Conservation (phyloP, 2,888 invertebrate species). For the Plebejus melissa region DNA sequence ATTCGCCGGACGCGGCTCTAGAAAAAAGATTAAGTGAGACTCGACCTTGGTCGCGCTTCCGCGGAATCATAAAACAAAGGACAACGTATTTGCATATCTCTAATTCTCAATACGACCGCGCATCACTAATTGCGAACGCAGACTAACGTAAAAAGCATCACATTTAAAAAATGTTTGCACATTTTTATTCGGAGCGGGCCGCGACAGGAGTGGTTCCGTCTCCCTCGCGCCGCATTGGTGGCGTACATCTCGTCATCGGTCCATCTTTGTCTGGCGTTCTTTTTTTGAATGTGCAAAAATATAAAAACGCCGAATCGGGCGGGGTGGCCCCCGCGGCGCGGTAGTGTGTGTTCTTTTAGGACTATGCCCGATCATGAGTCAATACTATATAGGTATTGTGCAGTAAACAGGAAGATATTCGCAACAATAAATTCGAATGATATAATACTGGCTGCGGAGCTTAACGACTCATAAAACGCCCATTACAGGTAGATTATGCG, state of each 20-base stretch:
- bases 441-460: neutral
- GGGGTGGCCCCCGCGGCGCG: constrained; percentile 55
- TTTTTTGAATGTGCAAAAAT: constrained; percentile 78
- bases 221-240: constrained; percentile 71
- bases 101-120: constrained; percentile 67
- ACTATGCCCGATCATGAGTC: constrained; percentile 76
- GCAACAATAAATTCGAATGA: constrained; percentile 7
- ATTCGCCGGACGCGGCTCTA: constrained; percentile 47
- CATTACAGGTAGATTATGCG: constrained; percentile 5
- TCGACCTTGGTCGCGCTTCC: constrained; percentile 64
- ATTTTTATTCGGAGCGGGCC: constrained; percentile 74
- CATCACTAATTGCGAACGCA: constrained; percentile 78
- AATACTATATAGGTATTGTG: constrained; percentile 54
- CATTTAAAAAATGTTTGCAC: constrained; percentile 75
- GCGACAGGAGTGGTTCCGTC: constrained; percentile 69
- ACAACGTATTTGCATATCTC: constrained; percentile 65
- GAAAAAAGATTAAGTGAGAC: constrained; percentile 41
- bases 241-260: constrained; percentile 67
- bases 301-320: constrained; percentile 75
- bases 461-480: constrained; percentile 4
- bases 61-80: constrained; percentile 54
- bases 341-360: constrained; percentile 72
- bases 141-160: constrained; percentile 77
- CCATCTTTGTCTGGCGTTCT: constrained; percentile 75
- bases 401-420: constrained; percentile 35